phyloP scores from a whole-genome alignment of 1,140 invertebrate species.

The Orius laevigatus region DNA sequence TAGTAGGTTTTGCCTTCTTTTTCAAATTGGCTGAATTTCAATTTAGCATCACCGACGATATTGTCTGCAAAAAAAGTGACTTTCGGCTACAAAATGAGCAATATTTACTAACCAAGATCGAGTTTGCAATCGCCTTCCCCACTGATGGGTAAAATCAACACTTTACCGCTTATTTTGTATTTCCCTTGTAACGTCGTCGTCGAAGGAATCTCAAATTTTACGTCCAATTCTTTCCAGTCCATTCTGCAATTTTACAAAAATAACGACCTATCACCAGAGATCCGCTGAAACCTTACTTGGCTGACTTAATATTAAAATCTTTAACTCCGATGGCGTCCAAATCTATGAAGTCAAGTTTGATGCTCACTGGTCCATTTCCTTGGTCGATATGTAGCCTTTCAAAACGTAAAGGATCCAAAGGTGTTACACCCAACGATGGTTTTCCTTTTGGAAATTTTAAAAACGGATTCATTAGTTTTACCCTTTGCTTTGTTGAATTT shows the following conservation, averaged over 20 bases:
- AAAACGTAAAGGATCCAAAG: constrained; percentile 23
- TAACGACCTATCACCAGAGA: too few species aligned
- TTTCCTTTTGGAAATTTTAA: constrained; percentile 19
- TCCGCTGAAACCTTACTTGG: constrained; percentile 20
- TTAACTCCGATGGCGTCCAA: constrained; percentile 26
- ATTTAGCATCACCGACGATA: constrained; percentile 14
- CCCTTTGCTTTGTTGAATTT: too few species aligned
- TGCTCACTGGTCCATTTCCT: constrained; percentile 23
- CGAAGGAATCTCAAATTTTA: not conserved
- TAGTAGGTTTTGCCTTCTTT: constrained; percentile 16
- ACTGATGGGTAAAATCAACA: constrained; percentile 22
- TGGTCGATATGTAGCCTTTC: constrained; percentile 21
- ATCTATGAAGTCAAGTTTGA: constrained; percentile 28
- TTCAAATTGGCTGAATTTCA: constrained; percentile 10
- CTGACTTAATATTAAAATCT: constrained; percentile 18
- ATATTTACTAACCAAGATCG: constrained; percentile 19
- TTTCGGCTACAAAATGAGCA: too few species aligned
- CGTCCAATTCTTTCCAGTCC: constrained; percentile 2
- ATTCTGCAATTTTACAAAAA: constrained; percentile 6
- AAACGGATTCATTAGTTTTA: not conserved
- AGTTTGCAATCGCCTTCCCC: constrained; percentile 21
- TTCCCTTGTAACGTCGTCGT: constrained; percentile 11
- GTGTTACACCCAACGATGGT: constrained; percentile 22
- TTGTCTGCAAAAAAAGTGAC: constrained; percentile 21
- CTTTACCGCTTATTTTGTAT: constrained; percentile 22